Evolutionary conservation across 1,140 invertebrate genomes (phyloP).

Genomic region (Meteorus sp.): DNA sequence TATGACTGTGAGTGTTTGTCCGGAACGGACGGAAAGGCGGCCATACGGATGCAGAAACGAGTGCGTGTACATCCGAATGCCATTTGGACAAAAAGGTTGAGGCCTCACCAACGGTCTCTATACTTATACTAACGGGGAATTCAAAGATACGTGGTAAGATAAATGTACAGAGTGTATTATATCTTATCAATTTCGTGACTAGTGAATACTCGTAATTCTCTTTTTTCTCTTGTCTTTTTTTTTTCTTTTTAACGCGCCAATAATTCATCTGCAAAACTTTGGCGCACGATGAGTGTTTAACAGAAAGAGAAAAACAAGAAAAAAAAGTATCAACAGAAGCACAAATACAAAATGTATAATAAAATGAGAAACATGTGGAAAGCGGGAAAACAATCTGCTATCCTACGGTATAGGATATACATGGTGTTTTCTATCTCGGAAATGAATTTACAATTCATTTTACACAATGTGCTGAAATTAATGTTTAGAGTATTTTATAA

Average conservation of each 20-base stretch:
- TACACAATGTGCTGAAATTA: constrained; percentile 54
- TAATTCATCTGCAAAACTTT: no score
- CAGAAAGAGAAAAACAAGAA: not conserved
- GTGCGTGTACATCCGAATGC: constrained; percentile 58
- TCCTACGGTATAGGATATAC: constrained; percentile 1
- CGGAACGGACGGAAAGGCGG: constrained; percentile 53
- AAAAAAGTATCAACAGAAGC: constrained; percentile 1
- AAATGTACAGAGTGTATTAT: constrained; percentile 35
- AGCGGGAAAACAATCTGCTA: not conserved
- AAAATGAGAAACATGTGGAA: not conserved
- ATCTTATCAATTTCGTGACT: constrained; percentile 35
- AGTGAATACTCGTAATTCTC: constrained; percentile 19
- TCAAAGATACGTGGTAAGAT: constrained; percentile 57
- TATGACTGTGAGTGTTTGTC: constrained; percentile 18
- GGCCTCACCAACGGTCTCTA: constrained; percentile 57
- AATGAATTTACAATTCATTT: constrained; percentile 27
- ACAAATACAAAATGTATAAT: not conserved
- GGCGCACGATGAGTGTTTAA: not conserved
- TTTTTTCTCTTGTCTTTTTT: constrained; percentile 17
- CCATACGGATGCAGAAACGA: constrained; percentile 54
- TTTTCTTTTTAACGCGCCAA: no score
- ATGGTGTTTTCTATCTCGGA: constrained; percentile 8
- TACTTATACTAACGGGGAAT: constrained; percentile 62
- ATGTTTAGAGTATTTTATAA: constrained; percentile 52
- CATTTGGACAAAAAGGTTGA: constrained; percentile 59